phyloP scores from a whole-genome alignment of 2,113 vertebrate genomes.

The Neolamprologus longior region DNA sequence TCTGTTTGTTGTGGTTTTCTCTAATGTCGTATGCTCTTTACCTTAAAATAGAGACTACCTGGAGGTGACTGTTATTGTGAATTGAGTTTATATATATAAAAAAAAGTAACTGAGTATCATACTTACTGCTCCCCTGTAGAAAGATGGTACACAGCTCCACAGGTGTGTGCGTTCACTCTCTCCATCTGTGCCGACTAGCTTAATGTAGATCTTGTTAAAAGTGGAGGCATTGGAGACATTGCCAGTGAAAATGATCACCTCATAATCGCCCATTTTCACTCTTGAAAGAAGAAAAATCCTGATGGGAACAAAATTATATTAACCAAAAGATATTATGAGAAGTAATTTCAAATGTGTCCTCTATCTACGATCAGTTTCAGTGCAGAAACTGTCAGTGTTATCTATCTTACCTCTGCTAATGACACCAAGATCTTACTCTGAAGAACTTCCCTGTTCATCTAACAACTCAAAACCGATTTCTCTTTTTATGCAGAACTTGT shows the following conservation, averaged over 20 bases:
- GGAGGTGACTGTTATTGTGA: not conserved
- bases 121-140: slow-evolving; percentile 31
- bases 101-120: not conserved
- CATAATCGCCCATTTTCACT: slow-evolving; percentile 20
- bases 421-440: not conserved
- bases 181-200: slow-evolving; percentile 37
- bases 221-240: not conserved
- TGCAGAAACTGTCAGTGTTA: not conserved
- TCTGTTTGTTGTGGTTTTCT: not conserved
- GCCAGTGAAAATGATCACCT: slow-evolving; percentile 31
- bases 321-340: not conserved
- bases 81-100: not conserved
- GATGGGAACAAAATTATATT: not conserved
- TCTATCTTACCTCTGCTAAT: not conserved
- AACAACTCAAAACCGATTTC: not conserved
- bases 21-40: not conserved
- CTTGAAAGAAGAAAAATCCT: not conserved
- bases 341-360: not conserved
- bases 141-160: not conserved
- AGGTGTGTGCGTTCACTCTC: slow-evolving; percentile 13
- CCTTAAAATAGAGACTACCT: not conserved
- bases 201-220: slow-evolving; percentile 39
- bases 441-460: not conserved
- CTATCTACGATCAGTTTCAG: not conserved
- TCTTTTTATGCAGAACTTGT: not conserved